phyloP scores from a whole-genome alignment of 2,797 vertebrate species.

The Eidolon dupreanum region DNA sequence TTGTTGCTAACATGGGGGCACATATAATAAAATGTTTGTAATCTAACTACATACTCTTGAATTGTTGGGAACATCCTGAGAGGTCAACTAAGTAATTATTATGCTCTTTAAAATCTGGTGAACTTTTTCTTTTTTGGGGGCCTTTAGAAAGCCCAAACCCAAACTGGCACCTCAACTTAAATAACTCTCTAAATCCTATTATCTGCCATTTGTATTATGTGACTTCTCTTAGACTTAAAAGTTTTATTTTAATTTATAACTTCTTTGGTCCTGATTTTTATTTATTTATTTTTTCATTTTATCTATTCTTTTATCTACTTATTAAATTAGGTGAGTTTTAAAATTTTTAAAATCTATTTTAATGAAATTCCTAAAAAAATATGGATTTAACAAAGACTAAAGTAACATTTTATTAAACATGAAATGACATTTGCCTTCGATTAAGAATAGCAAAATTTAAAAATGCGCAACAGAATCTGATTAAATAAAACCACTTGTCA shows the following conservation, averaged over 20 bases:
- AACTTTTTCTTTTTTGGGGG: neutral
- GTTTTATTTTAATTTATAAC: slow-evolving; percentile 31
- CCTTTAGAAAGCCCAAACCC: slow-evolving; percentile 23
- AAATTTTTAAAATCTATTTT: neutral
- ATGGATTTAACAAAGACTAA: slow-evolving; percentile 35
- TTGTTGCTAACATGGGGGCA: neutral
- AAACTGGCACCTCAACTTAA: slow-evolving; percentile 8
- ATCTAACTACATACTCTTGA: neutral
- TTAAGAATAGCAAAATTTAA: slow-evolving; percentile 45
- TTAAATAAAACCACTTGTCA: slow-evolving; percentile 60
- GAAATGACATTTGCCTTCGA: slow-evolving; percentile 11
- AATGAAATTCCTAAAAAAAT: slow-evolving; percentile 33
- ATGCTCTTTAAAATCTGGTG: neutral
- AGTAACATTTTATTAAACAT: slow-evolving; percentile 49
- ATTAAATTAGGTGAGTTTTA: neutral
- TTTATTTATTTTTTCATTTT: slow-evolving; percentile 26
- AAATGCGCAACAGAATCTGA: slow-evolving; percentile 55
- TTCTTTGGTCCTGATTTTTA: slow-evolving; percentile 3
- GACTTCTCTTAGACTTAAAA: slow-evolving; percentile 39
- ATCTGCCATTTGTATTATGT: slow-evolving; percentile 26
- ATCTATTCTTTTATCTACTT: neutral
- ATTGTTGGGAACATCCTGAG: neutral
- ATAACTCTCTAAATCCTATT: slow-evolving; percentile 2
- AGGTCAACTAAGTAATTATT: slow-evolving; percentile 12
- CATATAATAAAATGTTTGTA: neutral